Evolutionary conservation across 2,888 invertebrate genomes (phyloP), one percentile per base, ranked within the genome.

Genomic region (Bugula neritina): DNA sequence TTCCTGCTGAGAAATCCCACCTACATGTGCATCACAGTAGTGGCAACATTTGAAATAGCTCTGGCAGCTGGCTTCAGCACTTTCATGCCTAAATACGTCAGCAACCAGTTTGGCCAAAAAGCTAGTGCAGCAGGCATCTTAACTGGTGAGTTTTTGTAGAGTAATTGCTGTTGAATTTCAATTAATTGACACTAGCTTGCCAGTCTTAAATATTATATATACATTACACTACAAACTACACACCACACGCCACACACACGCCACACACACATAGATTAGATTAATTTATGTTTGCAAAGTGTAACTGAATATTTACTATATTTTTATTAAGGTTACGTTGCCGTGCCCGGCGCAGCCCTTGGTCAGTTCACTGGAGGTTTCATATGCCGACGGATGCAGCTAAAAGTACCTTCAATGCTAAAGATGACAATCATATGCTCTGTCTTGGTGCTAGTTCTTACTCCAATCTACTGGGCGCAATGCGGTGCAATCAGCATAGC

Each of bases 71-170:
- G 63, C 2, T 63, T 63, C 63, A 63, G 63, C n/a, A 63, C 63
- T 13, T 91, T 89, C 80, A 84, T 90, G 77, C 89, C 90, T 10
- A 91, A 90, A 80, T 90, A 90, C 80, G 87, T 91, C 79, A 91
- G 91, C 83, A 89, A 90, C 10, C 90, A 90, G 80, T 91, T 89
- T 79, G 87, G 88, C 75, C 87, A 88, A 74, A 87, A 88, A 0
- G 87, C 92, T 0, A 89, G 89, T 17, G 86, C 86, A 72, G 90
- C 90, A 23, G 90, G 89, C 27, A 86, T 90, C 74, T 85, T 90
- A 73, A 87, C 90, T 75, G 63, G 63, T 63, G 43, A 43, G 43
- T 10, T 43, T n/a, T n/a, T n/a, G n/a, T n/a, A n/a, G n/a, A n/a
- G n/a, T n/a, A n/a, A n/a, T n/a, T n/a, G n/a, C n/a, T n/a, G n/a